A percentile compares a stretch with the other conserved stretches of the same genome.
Evolutionary conservation across 1,140 invertebrate genomes (phyloP).

Genomic region (Drosophila pandora): DNA sequence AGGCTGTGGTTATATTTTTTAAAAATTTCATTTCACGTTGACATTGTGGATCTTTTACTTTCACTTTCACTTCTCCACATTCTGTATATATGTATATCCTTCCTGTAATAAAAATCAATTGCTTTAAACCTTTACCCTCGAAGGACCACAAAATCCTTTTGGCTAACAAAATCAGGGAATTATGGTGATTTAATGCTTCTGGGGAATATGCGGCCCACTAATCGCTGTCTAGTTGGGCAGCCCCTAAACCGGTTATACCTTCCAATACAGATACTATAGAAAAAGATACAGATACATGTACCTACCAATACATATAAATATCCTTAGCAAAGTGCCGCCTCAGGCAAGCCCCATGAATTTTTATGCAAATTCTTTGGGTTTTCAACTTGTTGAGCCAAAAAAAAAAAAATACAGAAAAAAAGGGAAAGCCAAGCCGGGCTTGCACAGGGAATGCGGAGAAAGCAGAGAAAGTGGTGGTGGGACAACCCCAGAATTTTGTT

Average conservation of each 20-base stretch:
- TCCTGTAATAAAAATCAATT: background rate
- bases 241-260: conserved; percentile 8
- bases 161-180: conserved; percentile 52
- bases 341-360: conserved; percentile 57
- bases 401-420: background rate
- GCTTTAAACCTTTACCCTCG: background rate
- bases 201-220: conserved; percentile 28
- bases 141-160: conserved; percentile 9
- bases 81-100: background rate
- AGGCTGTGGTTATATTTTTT: conserved; percentile 43
- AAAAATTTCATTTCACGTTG: conserved; percentile 40
- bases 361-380: conserved; percentile 74
- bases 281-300: background rate
- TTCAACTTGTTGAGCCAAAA: conserved; percentile 47
- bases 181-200: conserved; percentile 59
- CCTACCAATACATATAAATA: conserved; percentile 10
- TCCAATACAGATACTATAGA: conserved; percentile 9
- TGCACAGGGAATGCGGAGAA: background rate
- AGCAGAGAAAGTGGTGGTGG: background rate
- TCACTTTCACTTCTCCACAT: too few species aligned
- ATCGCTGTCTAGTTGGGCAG: conserved; percentile 22
- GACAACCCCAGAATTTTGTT: background rate
- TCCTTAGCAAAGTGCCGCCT: conserved; percentile 4
- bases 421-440: conserved; percentile 25
- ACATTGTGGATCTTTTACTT: conserved; percentile 18